Conservation (phyloP, 2,797 vertebrate species). For the Muscicapa comitata region DNA sequence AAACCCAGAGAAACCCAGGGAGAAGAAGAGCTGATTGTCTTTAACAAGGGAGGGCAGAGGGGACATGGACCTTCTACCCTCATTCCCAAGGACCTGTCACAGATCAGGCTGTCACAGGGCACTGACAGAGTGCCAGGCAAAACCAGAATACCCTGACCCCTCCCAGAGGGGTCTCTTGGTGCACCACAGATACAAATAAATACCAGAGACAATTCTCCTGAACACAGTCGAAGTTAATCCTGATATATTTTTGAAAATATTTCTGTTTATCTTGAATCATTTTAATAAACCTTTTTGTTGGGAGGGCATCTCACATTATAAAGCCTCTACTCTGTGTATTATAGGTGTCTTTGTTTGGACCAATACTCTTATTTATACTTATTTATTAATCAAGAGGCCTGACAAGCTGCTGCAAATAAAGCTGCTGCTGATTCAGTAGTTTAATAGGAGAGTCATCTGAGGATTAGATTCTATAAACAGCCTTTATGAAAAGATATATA, state of each 20-base stretch:
- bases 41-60: neutral
- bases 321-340: neutral
- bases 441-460: neutral
- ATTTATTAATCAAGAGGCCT: neutral
- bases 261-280: neutral
- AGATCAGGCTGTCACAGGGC: neutral
- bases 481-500: neutral
- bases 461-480: neutral
- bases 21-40: neutral
- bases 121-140: neutral
- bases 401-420: neutral
- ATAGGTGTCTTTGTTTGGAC: neutral
- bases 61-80: neutral
- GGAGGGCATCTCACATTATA: neutral
- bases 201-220: neutral
- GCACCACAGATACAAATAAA: neutral
- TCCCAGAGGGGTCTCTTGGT: neutral
- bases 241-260: neutral
- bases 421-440: neutral
- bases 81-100: neutral
- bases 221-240: neutral
- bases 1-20: neutral
- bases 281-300: neutral
- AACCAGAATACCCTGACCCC: neutral
- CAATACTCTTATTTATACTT: neutral